Percentiles rank a stretch among this genome's conserved stretches.
Evolutionary conservation across 2,797 vertebrate species (phyloP).

Genomic region (Eidolon dupreanum): DNA sequence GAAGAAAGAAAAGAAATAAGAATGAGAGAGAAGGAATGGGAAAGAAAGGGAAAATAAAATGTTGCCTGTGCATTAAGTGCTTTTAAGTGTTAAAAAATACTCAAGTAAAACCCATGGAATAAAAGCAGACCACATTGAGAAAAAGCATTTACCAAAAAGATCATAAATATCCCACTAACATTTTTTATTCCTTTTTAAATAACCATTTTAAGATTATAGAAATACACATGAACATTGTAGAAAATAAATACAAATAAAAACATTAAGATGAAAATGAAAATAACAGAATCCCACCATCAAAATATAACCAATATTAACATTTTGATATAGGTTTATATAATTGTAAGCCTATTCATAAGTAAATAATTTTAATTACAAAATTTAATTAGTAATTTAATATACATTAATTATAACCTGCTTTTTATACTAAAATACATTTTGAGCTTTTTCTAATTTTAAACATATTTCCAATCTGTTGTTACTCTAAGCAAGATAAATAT

Average conservation of each 20-base stretch:
- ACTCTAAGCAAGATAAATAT: not conserved
- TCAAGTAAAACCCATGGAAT: not conserved
- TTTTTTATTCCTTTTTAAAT: not conserved
- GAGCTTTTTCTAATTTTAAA: not conserved
- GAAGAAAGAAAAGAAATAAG: not conserved
- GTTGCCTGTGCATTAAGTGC: not conserved
- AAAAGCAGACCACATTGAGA: not conserved
- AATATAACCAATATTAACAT: not conserved
- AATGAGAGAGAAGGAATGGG: not conserved
- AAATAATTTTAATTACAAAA: not conserved
- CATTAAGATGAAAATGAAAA: not conserved
- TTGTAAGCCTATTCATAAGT: not conserved
- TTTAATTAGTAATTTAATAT: not conserved
- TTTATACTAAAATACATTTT: not conserved
- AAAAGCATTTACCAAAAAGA: not conserved
- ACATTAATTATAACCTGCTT: not conserved
- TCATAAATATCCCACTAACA: not conserved
- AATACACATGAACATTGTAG: not conserved
- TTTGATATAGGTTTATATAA: not conserved
- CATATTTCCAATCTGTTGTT: not conserved
- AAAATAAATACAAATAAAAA: not conserved
- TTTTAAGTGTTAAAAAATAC: not conserved
- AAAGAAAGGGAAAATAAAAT: not conserved
- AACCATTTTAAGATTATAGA: not conserved
- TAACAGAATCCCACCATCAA: not conserved